Conservation (phyloP, 2,888 invertebrate genomes). For the Pammene fasciana region DNA sequence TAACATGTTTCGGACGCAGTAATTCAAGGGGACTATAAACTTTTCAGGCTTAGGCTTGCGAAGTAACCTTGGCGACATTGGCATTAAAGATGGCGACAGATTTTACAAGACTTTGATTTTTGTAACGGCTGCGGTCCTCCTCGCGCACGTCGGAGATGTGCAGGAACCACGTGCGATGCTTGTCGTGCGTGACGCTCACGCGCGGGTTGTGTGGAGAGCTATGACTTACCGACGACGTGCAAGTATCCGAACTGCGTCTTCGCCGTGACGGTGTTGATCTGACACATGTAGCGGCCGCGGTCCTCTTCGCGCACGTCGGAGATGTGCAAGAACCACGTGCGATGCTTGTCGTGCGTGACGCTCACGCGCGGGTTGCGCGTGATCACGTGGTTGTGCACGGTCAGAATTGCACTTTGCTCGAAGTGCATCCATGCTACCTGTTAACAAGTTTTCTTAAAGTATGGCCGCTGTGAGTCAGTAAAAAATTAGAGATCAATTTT, state of each 20-base stretch:
- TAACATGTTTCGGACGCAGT: too few species aligned
- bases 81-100: too few species aligned
- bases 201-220: slow-evolving; percentile 89
- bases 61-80: too few species aligned
- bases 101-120: too few species aligned
- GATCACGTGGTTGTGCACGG: slow-evolving; percentile 97
- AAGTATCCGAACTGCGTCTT: slow-evolving; percentile 96
- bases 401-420: slow-evolving; percentile 95
- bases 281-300: slow-evolving; percentile 96
- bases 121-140: slow-evolving; percentile 94
- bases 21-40: too few species aligned
- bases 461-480: not conserved
- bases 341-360: slow-evolving; percentile 95
- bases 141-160: slow-evolving; percentile 96
- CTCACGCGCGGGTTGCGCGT: slow-evolving; percentile 96
- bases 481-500: not conserved
- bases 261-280: slow-evolving; percentile 95
- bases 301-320: slow-evolving; percentile 95
- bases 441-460: slow-evolving; percentile 50
- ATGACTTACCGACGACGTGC: slow-evolving; percentile 92
- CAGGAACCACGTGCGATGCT: slow-evolving; percentile 96
- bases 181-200: slow-evolving; percentile 95
- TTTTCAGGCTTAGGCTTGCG: too few species aligned
- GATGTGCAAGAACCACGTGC: slow-evolving; percentile 97
- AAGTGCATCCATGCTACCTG: slow-evolving; percentile 99